Evolutionary conservation across 2,888 invertebrate species (phyloP).

Genomic region (Netelia melanura): DNA sequence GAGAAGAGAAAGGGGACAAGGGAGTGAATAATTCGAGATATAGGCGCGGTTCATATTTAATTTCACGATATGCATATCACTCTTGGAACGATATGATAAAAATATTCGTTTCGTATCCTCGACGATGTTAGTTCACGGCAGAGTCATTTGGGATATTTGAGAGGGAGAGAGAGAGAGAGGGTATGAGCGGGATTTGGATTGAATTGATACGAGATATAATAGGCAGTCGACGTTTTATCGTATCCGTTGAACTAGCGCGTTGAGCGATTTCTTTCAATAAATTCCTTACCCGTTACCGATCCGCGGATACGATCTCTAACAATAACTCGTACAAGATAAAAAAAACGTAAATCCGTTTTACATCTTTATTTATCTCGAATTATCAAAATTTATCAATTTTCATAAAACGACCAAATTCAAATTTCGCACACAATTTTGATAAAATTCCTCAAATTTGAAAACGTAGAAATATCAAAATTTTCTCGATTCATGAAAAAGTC

Average conservation of each 20-base stretch:
- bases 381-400: too few species aligned
- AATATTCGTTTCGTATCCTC: slow-evolving; percentile 24
- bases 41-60: slow-evolving; percentile 73
- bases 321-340: too few species aligned
- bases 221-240: slow-evolving; percentile 31
- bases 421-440: too few species aligned
- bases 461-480: too few species aligned
- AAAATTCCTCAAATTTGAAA: background rate
- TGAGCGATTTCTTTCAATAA: slow-evolving; percentile 24
- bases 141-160: background rate
- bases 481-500: too few species aligned
- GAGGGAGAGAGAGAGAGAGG: slow-evolving; percentile 12
- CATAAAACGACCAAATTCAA: too few species aligned
- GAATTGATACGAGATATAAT: slow-evolving; percentile 34
- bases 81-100: slow-evolving; percentile 43
- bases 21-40: slow-evolving; percentile 55
- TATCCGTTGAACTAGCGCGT: slow-evolving; percentile 5
- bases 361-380: too few species aligned
- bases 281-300: slow-evolving; percentile 40
- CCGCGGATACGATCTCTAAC: too few species aligned
- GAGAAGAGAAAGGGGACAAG: slow-evolving; percentile 43
- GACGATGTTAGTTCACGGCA: background rate
- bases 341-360: too few species aligned
- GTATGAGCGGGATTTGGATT: slow-evolving; percentile 15
- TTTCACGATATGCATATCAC: slow-evolving; percentile 70